Conservation (phyloP, 1,140 invertebrate genomes). For the Pseudomyrmex flavicornis region DNA sequence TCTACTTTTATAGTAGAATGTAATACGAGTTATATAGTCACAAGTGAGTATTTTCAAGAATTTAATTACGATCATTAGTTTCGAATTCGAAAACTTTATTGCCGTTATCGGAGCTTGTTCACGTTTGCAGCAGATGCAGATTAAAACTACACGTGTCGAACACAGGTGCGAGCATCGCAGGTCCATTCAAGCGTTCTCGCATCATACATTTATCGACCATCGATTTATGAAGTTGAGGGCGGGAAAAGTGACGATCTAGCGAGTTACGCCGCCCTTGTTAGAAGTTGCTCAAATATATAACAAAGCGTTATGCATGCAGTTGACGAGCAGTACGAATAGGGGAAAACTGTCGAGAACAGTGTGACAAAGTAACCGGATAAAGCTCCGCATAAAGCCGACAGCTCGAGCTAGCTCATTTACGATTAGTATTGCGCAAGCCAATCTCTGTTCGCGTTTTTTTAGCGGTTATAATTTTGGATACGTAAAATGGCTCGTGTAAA, state of each 20-base stretch:
- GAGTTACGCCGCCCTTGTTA: slow-evolving; percentile 39
- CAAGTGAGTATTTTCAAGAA: background rate
- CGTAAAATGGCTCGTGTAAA: background rate
- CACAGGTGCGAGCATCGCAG: background rate
- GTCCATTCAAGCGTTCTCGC: slow-evolving; percentile 1
- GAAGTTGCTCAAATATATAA: slow-evolving; percentile 56
- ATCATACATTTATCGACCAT: slow-evolving; percentile 32
- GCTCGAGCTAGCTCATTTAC: slow-evolving; percentile 22
- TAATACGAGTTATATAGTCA: background rate
- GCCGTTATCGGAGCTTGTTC: background rate
- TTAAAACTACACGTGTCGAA: slow-evolving; percentile 21
- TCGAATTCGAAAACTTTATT: background rate
- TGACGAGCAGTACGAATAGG: slow-evolving; percentile 12
- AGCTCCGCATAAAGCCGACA: slow-evolving; percentile 25
- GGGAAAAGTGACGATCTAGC: background rate
- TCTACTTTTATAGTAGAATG: background rate
- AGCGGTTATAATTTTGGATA: background rate
- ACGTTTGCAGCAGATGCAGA: background rate
- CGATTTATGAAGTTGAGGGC: background rate
- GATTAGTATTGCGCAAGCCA: slow-evolving; percentile 2
- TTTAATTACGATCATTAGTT: slow-evolving; percentile 26
- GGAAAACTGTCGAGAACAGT: slow-evolving; percentile 10
- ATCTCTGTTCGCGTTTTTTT: slow-evolving; percentile 31
- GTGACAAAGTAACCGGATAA: slow-evolving; percentile 46
- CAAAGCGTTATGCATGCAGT: slow-evolving; percentile 5